phyloP scores from a whole-genome alignment of 1,140 invertebrate genomes.

The Ips typographus region DNA sequence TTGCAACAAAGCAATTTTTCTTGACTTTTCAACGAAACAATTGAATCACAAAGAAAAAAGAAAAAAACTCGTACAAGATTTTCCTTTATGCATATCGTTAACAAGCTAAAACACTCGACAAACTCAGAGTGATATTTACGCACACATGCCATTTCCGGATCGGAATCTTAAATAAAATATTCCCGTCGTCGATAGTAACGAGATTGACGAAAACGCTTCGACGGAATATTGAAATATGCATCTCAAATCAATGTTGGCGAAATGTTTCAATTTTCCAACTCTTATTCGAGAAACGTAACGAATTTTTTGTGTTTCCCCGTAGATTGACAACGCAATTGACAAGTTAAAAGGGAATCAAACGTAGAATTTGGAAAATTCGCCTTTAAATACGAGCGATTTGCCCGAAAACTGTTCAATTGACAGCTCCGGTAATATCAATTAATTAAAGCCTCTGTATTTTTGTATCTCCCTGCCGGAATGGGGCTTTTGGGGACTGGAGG shows the following conservation, averaged over 20 bases:
- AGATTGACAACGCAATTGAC: slow-evolving; percentile 4
- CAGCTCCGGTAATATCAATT: slow-evolving; percentile 21
- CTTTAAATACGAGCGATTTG: too few relatives aligned
- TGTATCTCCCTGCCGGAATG: neutral
- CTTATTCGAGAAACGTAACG: slow-evolving; percentile 20
- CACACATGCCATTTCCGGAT: slow-evolving; percentile 14
- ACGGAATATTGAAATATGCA: slow-evolving; percentile 21
- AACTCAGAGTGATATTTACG: slow-evolving; percentile 13
- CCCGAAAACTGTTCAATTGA: slow-evolving; percentile 9
- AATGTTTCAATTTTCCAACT: slow-evolving; percentile 19
- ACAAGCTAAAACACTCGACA: slow-evolving; percentile 15
- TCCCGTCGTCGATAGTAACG: slow-evolving; percentile 15
- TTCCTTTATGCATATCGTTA: slow-evolving; percentile 9
- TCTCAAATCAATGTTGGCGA: slow-evolving; percentile 19
- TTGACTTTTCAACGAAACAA: too few relatives aligned
- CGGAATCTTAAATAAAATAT: slow-evolving; percentile 22
- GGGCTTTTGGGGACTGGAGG: slow-evolving; percentile 1
- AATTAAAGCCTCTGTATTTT: slow-evolving; percentile 28
- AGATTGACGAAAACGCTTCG: slow-evolving; percentile 18
- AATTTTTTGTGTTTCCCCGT: slow-evolving; percentile 1
- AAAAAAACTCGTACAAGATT: neutral
- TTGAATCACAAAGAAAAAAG: neutral
- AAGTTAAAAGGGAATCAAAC: neutral
- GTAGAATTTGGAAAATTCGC: too few relatives aligned
- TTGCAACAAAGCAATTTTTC: too few relatives aligned